Base-by-base conservation (phyloP, 1,140 invertebrate species). In the Drosophila pachea region DNA sequence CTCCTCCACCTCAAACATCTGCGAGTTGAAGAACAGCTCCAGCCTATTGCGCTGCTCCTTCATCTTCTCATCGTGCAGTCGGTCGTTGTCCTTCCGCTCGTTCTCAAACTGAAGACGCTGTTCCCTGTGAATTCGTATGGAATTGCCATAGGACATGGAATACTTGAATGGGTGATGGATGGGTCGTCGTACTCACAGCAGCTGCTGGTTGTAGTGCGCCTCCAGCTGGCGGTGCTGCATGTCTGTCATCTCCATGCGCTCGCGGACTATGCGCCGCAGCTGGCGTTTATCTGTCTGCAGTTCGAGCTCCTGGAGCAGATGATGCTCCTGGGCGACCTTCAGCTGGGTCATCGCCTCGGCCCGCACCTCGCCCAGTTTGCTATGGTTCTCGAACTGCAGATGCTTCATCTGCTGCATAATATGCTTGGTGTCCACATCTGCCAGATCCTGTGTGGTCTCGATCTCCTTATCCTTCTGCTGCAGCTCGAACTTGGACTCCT, bases 401-500 rank as follows among this genome's bases (percentile, higher is more conserved):
- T 97, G 95, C 83, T 97, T 97, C 8, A 98, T 94, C 92, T 97
- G 97, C 88, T 98, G 96, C 90, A 97, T 97, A 72, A 95, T 95
- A 45, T 95, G 93, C 91, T 96, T 96, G 9, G 97, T 91, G 84
- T 98, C 94, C 14, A 93, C 93, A 83, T 97, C 95, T 78, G 97
- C 96, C 78, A 95, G 93, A 86, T 97, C 95, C 82, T 94, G 93
- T 0, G 94, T 91, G 89, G 97, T 95, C 90, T 97, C 96, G 70
- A 97, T 94, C 69, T 97, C 95, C 75, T 95, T 91, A 84, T 98
- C 96, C 90, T 95, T 97, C 83, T 95, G 94, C 79, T 94, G 93
- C 49, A 67, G 83, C 56, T 86, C 76, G 29, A 73, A 79, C 6
- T 75, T 77, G 5, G 79, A 65, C 7, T 89, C 87, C 50, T 89